Evolutionary conservation across 2,113 vertebrate species (phyloP).

Genomic region (Leiothrix lutea): DNA sequence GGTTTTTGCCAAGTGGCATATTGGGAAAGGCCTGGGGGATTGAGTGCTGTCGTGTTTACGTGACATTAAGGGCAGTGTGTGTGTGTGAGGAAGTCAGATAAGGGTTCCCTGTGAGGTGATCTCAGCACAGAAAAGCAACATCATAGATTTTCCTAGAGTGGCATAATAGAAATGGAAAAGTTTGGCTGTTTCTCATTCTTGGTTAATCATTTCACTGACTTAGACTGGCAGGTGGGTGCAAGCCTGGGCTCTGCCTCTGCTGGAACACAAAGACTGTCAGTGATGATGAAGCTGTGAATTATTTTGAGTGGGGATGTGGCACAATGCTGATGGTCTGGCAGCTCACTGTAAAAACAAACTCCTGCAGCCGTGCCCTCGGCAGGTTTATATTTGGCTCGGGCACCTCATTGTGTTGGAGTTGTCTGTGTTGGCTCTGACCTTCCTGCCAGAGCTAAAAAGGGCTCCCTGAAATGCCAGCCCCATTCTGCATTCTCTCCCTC

Average conservation of each 20-base stretch:
- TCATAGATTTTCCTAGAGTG: neutral
- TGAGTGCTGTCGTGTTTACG: neutral
- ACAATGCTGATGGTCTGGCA: neutral
- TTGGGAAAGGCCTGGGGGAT: neutral
- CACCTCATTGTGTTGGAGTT: constrained; percentile 31
- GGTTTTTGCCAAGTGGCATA: neutral
- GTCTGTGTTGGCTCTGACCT: constrained; percentile 41
- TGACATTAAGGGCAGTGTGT: neutral
- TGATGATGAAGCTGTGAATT: neutral
- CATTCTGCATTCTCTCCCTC: neutral
- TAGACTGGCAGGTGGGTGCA: neutral
- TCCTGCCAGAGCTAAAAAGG: constrained; percentile 22
- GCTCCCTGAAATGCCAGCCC: neutral
- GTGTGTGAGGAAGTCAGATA: neutral
- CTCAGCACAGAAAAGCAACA: neutral
- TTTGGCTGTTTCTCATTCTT: neutral
- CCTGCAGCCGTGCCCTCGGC: neutral
- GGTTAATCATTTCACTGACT: constrained; percentile 1
- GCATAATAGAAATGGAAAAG: neutral
- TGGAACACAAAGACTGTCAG: constrained; percentile 27
- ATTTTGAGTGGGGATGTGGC: constrained; percentile 16
- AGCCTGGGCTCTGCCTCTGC: neutral
- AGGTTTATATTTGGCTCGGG: constrained; percentile 13
- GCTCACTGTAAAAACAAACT: constrained; percentile 44
- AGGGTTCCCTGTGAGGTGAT: neutral